Base-by-base conservation (phyloP, 2,113 vertebrate species). In the Acinonyx jubatus region DNA sequence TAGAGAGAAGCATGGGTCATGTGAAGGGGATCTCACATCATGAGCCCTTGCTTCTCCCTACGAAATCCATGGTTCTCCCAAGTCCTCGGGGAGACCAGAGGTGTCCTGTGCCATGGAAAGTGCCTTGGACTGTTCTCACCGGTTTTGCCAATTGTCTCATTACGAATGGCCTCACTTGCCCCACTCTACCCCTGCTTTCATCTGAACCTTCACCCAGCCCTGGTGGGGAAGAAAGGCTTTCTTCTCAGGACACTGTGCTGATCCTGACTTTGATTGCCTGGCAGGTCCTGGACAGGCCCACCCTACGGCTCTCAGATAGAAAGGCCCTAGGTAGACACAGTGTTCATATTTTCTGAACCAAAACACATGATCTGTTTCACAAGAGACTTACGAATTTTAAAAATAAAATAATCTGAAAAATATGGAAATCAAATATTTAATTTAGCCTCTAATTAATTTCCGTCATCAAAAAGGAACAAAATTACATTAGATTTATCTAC, bases 331-430 rank as follows among this genome's bases (percentile, higher is more conserved):
- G 7, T 29, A 38, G 23, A 57, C 36, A 33, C 4, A 10, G 3
- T 13, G 3, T 38, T 48, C 10, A 4, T 18, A 36, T 71, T 92
- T 86, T 92, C 63, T 76, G 38, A 95, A 71, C 21, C 45, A 78
- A 92, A 71, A 68, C 25, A 36, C 18, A 57, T 55, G 63, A 83
- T 74, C 68, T 74, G 38, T 80, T 48, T 93, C 74, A 87, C 4
- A 69, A 45, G 61, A 92, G 55, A 81, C 11, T 45, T 83, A 29
- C 33, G 5, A 45, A 65, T 90, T 96, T 92, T 63, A 41, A 33
- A 90, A 81, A 29, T 74, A 73, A 96, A 95, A 79, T 91, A 57
- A 93, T 94, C 31, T 52, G 48, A 41, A 87, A 97, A 80, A 84
- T 21, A 94, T 48, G 19, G 76, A 79, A 94, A 85, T 41, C 14